Evolutionary conservation across 2,797 vertebrate genomes (phyloP), one percentile per base, ranked within the genome.

Genomic region (Distichodus sexfasciatus): DNA sequence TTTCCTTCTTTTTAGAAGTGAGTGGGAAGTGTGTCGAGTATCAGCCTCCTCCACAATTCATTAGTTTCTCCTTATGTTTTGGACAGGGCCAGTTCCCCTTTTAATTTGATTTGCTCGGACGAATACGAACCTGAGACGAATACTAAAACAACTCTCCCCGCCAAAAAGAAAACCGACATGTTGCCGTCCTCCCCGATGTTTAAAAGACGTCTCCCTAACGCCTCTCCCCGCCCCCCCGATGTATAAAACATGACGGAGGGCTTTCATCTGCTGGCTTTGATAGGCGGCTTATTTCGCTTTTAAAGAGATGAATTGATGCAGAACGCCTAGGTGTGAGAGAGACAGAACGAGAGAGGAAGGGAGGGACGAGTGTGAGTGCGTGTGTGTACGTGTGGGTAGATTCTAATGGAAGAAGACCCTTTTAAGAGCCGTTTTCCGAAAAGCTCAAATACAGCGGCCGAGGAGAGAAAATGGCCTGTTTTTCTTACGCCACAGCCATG

Each of bases 231-330:
- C 66, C 21, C 33, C 55, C 53, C 50, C 11, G 41, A 83, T 85
- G 79, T 78, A 83, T 85, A 82, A 84, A 82, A 81, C 76, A 87
- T 85, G 84, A 84, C 78, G 84, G 80, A 74, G 48, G n/a, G 8
- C 82, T 85, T 89, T 85, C 73, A 74, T 84, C 76, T 80, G 36
- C 50, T 71, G 76, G 72, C 70, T 80, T 64, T 79, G 75, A 82
- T 75, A 84, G 71, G 75, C 75, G 53, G 15, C 24, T 73, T 75
- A 54, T 68, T 80, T 84, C 63, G 61, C 77, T 83, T 84, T 83
- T 78, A 86, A 83, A 77, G 70, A 10, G 50, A 81, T 76, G 58
- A 77, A 71, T 65, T 14, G 19, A 63, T 68, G 28, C 71, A 66
- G 53, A 67, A 50, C 33, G 58, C 41, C 59, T 35, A 47, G 12